Percentiles rank a stretch among this genome's conserved stretches.
These are phyloP conservation scores for Brachystomella parvula DNA, from an alignment of 1,140 invertebrate species.

Conservation along the genomic window DNA sequence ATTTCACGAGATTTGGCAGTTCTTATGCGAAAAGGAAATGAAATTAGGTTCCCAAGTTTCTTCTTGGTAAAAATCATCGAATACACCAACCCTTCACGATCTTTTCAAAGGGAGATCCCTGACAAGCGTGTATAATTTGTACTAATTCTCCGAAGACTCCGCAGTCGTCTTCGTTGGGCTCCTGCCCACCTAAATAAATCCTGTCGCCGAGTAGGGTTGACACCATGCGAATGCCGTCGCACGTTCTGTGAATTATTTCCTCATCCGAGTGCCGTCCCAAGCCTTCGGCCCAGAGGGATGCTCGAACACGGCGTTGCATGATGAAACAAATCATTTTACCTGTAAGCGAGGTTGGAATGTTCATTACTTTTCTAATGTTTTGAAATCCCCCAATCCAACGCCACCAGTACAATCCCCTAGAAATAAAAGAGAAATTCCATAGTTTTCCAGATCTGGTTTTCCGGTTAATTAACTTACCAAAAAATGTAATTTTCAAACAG, in stretches of 20 bases:
- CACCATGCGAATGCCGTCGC: constrained; percentile 23
- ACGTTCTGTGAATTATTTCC: constrained; percentile 21
- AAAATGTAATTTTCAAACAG: constrained; percentile 26
- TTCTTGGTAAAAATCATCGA: not conserved
- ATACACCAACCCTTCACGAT: constrained; percentile 32
- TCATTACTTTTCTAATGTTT: not conserved
- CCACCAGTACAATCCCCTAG: not conserved
- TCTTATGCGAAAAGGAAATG: not conserved
- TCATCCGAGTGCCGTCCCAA: constrained; percentile 25
- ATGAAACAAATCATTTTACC: not conserved
- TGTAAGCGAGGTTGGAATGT: not conserved
- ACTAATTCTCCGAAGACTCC: constrained; percentile 44
- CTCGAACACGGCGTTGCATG: not conserved
- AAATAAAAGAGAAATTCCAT: not conserved
- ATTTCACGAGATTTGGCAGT: not conserved
- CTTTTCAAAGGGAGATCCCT: constrained; percentile 37
- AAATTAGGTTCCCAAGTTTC: not conserved
- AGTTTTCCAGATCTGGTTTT: not conserved
- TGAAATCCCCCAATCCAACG: not conserved
- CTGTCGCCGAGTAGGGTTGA: constrained; percentile 21
- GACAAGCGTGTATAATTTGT: constrained; percentile 40
- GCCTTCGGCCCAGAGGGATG: constrained; percentile 19
- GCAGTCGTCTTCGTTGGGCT: constrained; percentile 44
- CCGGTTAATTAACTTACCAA: constrained; percentile 18
- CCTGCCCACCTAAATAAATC: constrained; percentile 42